Base-by-base conservation (phyloP, 2,888 invertebrate genomes). In the Mythimna pallens region DNA sequence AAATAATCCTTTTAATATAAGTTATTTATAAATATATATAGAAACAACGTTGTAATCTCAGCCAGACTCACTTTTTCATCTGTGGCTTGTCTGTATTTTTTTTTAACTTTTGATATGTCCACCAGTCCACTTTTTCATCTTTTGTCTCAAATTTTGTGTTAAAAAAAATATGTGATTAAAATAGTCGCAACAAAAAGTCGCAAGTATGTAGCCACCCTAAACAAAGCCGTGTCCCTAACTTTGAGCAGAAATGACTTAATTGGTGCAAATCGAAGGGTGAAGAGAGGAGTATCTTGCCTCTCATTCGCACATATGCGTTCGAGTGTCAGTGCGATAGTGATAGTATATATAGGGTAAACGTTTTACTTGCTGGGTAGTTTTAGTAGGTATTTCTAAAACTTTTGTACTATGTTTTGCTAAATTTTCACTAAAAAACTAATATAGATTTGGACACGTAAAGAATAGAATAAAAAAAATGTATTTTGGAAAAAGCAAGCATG, bases 361-460 rank as follows among this genome's bases (percentile, higher is more conserved):
- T 91, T 93, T 95, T 93, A 91, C 92, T 95, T 92, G 95, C 95
- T 95, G 96, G 92, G 95, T 96, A 96, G 96, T 89, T 93, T 87
- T 92, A 90, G 94, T 95, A 94, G 94, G 89, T 94, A 95, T 96
- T 95, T 95, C 95, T 95, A 95, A 95, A 96, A 95, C 92, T 96
- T 96, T 96, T 96, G 93, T 96, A 96, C 96, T 96, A 95, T 96
- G 96, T 96, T 96, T 96, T 96, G 96, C 96, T 91, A 96, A 96
- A 95, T 95, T 95, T 96, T 96, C 96, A 96, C 96, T 95, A 93
- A 94, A 93, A 91, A 82, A 86, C 88, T 89, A 91, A 89, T 92
- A 94, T 95, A 95, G 95, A 93, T 92, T 94, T 93, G 95, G 93
- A 94, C 96, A 96, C 96, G 89, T 93, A 93, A 94, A 85, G 86